Conservation (phyloP, 2,113 vertebrate genomes). For the Tyto alba region DNA sequence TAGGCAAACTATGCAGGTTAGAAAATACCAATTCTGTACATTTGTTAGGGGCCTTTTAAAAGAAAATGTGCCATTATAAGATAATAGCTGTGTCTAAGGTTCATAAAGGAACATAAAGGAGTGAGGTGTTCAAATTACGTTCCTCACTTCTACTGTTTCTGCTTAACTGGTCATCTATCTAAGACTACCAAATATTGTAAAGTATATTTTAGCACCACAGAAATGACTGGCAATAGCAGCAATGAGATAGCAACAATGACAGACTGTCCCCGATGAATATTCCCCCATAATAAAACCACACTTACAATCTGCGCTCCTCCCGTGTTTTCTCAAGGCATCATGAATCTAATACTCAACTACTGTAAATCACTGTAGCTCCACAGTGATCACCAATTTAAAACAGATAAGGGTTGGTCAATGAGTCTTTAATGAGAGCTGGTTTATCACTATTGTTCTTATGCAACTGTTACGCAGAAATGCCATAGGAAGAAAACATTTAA, state of each 20-base stretch:
- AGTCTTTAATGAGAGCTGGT: neutral
- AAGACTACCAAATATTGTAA: neutral
- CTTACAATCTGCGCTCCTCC: neutral
- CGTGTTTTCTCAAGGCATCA: neutral
- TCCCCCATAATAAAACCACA: neutral
- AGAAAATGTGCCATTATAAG: neutral
- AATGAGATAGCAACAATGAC: neutral
- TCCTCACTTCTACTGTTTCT: conserved; percentile 10
- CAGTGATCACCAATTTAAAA: neutral
- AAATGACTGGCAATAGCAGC: neutral
- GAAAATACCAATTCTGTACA: neutral
- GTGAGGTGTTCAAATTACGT: neutral
- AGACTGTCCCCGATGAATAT: neutral
- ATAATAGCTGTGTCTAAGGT: conserved; percentile 29
- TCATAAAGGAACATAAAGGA: conserved; percentile 50
- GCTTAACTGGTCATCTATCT: conserved; percentile 30
- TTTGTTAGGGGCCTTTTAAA: conserved; percentile 1
- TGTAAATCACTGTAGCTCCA: neutral
- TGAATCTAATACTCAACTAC: neutral
- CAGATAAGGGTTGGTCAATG: neutral
- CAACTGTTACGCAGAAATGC: neutral
- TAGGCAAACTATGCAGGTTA: neutral
- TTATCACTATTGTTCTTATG: neutral
- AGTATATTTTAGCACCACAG: neutral
- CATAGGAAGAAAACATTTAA: neutral